Percentiles rank a stretch among this genome's conserved stretches.
Conservation (phyloP, 2,888 invertebrate species). For the Caenorhabditis sp. region DNA sequence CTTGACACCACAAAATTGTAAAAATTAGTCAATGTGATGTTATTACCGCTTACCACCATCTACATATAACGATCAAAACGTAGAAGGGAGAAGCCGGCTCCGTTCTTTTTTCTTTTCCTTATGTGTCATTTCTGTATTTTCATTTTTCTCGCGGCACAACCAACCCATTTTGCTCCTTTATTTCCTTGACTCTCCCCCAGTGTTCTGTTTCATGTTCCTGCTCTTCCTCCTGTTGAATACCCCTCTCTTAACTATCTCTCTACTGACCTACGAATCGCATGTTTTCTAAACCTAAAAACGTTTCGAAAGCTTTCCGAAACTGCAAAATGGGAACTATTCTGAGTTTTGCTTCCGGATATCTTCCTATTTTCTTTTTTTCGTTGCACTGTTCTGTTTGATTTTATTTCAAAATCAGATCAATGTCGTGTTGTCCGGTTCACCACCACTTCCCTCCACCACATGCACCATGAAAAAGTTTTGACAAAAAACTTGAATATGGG, state of each 20-base stretch:
- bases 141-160: slow-evolving; percentile 32
- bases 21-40: slow-evolving; percentile 43
- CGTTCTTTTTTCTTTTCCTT: slow-evolving; percentile 34
- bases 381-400: slow-evolving; percentile 10
- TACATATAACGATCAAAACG: slow-evolving; percentile 50
- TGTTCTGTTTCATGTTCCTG: slow-evolving; percentile 47
- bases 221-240: slow-evolving; percentile 18
- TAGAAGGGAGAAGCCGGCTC: slow-evolving; percentile 1
- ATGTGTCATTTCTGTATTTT: slow-evolving; percentile 46
- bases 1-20: slow-evolving; percentile 19
- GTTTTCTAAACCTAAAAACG: neutral
- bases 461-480: slow-evolving; percentile 8
- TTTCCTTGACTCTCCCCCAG: slow-evolving; percentile 38
- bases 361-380: too few relatives aligned
- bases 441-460: slow-evolving; percentile 11
- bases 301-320: too few relatives aligned
- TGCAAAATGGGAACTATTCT: too few relatives aligned
- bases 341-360: too few relatives aligned
- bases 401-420: too few relatives aligned
- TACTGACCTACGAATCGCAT: slow-evolving; percentile 15
- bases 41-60: slow-evolving; percentile 50
- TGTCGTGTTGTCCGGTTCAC: slow-evolving; percentile 3
- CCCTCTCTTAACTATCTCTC: slow-evolving; percentile 1
- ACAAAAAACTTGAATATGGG: slow-evolving; percentile 8
- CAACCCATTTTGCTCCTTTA: slow-evolving; percentile 21